Evolutionary conservation across 2,888 invertebrate genomes (phyloP).

Genomic region (Tiliacea citrago): DNA sequence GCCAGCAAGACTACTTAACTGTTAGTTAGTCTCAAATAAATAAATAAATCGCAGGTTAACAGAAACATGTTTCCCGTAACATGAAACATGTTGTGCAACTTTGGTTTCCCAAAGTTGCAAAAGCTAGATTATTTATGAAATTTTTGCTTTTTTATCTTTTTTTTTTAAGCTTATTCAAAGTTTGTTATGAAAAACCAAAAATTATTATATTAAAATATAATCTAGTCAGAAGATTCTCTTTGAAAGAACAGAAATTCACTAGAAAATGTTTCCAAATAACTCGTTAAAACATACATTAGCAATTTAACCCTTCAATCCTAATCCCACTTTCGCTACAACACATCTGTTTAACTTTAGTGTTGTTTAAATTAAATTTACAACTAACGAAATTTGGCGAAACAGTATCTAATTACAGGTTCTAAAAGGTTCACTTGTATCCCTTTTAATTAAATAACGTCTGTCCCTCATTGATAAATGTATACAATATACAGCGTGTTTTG

Average conservation of each 20-base stretch:
- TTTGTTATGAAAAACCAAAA: no score
- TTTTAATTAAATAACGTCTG: slow-evolving; percentile 63
- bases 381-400: slow-evolving; percentile 48
- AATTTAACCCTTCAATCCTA: slow-evolving; percentile 35
- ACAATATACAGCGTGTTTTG: slow-evolving; percentile 29
- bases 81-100: neutral
- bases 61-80: neutral
- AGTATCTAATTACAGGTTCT: slow-evolving; percentile 65
- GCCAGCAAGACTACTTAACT: neutral
- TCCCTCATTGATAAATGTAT: slow-evolving; percentile 29
- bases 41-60: no score
- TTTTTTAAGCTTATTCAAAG: no score
- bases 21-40: neutral
- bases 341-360: slow-evolving; percentile 53
- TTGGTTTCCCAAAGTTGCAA: no score
- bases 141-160: no score
- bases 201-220: no score
- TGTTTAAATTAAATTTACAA: slow-evolving; percentile 60
- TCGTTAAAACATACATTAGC: slow-evolving; percentile 1
- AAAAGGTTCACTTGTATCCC: slow-evolving; percentile 60
- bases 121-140: no score
- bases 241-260: neutral
- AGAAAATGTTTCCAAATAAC: neutral
- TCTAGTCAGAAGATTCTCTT: no score
- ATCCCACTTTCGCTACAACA: slow-evolving; percentile 7